Evolutionary conservation across 2,888 invertebrate species (phyloP).

Genomic region (Euplexia lucipara): DNA sequence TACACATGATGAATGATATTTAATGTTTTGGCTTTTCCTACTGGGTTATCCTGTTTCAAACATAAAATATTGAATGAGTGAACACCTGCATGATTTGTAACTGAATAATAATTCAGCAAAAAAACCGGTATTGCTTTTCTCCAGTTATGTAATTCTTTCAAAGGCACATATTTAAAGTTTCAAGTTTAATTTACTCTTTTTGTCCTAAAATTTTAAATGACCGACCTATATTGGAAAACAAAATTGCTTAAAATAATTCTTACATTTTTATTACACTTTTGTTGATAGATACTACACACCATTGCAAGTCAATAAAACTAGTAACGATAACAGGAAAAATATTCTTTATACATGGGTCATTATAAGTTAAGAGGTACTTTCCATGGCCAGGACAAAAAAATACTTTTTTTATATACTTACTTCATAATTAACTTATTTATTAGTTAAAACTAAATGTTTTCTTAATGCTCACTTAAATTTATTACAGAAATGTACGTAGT

Average conservation of each 20-base stretch:
- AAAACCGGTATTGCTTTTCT: not conserved
- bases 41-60: constrained; percentile 36
- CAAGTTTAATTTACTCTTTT: not conserved
- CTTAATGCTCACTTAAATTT: too few species aligned
- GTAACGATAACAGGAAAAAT: constrained; percentile 31
- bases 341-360: constrained; percentile 14
- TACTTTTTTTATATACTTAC: too few species aligned
- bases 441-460: too few species aligned
- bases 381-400: too few species aligned
- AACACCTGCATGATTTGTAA: constrained; percentile 31
- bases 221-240: too few species aligned
- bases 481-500: too few species aligned
- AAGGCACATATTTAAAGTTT: constrained; percentile 1
- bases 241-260: too few species aligned
- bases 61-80: constrained; percentile 43
- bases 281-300: not conserved
- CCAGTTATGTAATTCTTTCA: not conserved
- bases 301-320: constrained; percentile 2
- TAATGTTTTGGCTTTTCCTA: constrained; percentile 25
- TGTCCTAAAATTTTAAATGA: too few species aligned
- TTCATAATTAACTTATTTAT: too few species aligned
- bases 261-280: not conserved
- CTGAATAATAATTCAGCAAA: constrained; percentile 13
- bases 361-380: too few species aligned
- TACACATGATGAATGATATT: constrained; percentile 28